Conservation (phyloP, 2,113 vertebrate species). For the Coptodon bakossiorum region DNA sequence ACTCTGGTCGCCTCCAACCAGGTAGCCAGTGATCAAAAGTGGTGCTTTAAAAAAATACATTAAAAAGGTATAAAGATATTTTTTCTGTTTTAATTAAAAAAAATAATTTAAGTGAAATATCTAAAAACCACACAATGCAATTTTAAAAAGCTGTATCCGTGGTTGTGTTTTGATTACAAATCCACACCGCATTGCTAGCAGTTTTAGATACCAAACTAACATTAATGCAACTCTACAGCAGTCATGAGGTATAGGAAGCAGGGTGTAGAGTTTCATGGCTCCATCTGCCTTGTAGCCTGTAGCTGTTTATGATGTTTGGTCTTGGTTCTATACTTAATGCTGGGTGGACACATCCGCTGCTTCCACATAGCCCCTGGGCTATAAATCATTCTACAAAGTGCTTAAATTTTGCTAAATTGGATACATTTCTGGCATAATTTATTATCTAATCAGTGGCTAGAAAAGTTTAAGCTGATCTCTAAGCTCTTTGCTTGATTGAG, state of each 20-base stretch:
- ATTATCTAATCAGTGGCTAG: conserved; percentile 60
- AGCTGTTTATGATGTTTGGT: neutral
- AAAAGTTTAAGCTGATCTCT: conserved; percentile 59
- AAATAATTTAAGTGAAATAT: neutral
- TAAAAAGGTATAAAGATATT: neutral
- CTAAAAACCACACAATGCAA: neutral
- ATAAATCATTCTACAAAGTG: conserved; percentile 48
- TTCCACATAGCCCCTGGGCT: conserved; percentile 23
- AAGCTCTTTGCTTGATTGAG: conserved; percentile 56
- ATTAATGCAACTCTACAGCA: neutral
- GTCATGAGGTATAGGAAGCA: neutral
- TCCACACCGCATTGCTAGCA: fast-evolving
- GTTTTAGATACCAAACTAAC: neutral
- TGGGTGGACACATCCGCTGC: neutral
- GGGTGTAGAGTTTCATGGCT: neutral
- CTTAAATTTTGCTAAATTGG: conserved; percentile 50
- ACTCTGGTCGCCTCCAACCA: neutral
- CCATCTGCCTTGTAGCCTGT: neutral
- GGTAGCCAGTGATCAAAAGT: neutral
- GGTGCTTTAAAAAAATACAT: neutral
- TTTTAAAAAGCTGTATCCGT: fast-evolving
- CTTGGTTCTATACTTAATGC: neutral
- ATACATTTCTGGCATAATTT: conserved; percentile 57
- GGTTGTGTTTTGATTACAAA: neutral
- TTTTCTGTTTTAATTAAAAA: fast-evolving